Evolutionary conservation across 2,113 vertebrate species (phyloP), one percentile per base, ranked within the genome.

Genomic region (Dromas ardeola): DNA sequence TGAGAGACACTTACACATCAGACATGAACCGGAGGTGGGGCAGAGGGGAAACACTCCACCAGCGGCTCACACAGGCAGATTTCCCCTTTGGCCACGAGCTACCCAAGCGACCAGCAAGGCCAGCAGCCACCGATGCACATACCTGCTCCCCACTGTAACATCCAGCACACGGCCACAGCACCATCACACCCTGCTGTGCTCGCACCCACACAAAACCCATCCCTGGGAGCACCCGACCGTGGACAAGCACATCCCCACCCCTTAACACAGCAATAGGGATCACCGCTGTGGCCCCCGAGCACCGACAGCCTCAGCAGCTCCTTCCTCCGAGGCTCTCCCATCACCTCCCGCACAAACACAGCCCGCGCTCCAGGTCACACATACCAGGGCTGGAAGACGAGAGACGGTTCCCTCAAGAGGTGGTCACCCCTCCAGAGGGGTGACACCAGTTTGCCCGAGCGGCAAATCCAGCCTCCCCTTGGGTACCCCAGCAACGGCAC

Each of bases 101-200:
- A 61, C 16, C 4, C 0, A 62, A 72, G 45, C 2, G 49, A 67
- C 43, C 56, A 81, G 25, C 2, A 0, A 85, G 53, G 38, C 43
- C 67, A 53, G 27, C 42, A 30, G 30, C 42, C 34, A 49, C 34
- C 1, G 1, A 18, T 2, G 42, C 36, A 36, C 1, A 0, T 6
- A 26, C 50, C 9, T 3, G 10, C 30, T n/a, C 45, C 47, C 18
- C 10, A 2, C 7, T 11, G 1, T 6, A 50, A 49, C 56, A 56
- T 2, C 56, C 72, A 43, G 43, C 67, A n/a, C 1, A 0, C 1
- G 0, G 32, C 30, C 38, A 27, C 1, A 63, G 50, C 6, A 29
- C 43, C 5, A 0, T 7, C 6, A 0, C 36, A 29, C 49, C 1
- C 0, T 4, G 21, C 38, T 15, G 21, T 4, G 18, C 32, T 36